Evolutionary conservation across 2,113 vertebrate genomes (phyloP).

Genomic region (Synchiropus splendidus): DNA sequence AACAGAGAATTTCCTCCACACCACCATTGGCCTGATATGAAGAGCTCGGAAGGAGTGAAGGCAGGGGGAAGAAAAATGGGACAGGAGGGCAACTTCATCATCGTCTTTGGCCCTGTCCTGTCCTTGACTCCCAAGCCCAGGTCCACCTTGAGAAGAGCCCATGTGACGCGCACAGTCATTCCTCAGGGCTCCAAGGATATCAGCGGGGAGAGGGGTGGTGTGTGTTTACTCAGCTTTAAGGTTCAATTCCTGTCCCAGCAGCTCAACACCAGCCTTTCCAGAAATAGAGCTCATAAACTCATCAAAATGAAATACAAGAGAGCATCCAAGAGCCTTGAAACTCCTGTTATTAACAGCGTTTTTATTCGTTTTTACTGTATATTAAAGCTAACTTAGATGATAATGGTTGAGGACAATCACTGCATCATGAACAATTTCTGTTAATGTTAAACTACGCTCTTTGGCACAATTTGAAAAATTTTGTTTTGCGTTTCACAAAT

Average conservation of each 20-base stretch:
- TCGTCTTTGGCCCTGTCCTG: conserved; percentile 48
- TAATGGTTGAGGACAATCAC: too few species aligned
- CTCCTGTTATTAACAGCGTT: too few species aligned
- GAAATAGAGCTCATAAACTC: background rate
- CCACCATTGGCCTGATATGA: too few species aligned
- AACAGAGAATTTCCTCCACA: too few species aligned
- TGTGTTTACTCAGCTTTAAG: conserved; percentile 65
- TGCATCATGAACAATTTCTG: too few species aligned
- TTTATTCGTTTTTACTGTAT: too few species aligned
- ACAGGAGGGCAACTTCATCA: conserved; percentile 32
- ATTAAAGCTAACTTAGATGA: too few species aligned
- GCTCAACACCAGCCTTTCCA: conserved; percentile 1
- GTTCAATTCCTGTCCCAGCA: conserved; percentile 46
- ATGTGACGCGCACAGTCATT: conserved; percentile 40
- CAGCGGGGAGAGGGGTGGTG: conserved; percentile 36
- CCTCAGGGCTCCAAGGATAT: conserved; percentile 60
- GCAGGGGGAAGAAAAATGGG: conserved; percentile 14
- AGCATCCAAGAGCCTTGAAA: background rate
- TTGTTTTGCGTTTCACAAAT: too few species aligned
- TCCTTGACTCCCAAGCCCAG: conserved; percentile 39
- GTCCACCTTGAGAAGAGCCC: conserved; percentile 52
- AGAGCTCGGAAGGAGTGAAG: background rate
- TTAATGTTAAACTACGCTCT: too few species aligned
- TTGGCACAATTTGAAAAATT: too few species aligned
- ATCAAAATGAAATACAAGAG: background rate